These are phyloP conservation scores for Trichogramma evanescens DNA, from an alignment of 2,888 invertebrate genomes.

Conservation along the genomic window DNA sequence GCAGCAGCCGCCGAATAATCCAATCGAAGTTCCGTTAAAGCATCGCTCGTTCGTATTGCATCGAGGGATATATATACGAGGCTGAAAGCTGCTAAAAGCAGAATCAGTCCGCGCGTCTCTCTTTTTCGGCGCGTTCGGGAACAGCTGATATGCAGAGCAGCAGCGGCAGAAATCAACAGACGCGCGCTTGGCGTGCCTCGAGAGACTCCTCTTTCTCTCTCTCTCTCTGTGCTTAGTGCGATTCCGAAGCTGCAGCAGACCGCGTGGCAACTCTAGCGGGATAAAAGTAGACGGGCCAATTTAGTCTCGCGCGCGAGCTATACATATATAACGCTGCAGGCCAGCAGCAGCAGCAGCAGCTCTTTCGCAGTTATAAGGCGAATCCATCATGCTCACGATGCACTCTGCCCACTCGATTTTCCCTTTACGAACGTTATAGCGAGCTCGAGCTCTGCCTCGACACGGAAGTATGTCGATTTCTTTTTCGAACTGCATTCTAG, in stretches of 20 bases:
- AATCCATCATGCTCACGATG: neutral
- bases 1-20: too few species aligned
- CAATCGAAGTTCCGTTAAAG: too few species aligned
- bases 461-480: too few species aligned
- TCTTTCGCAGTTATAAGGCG: too few species aligned
- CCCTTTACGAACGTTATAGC: too few species aligned
- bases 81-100: slow-evolving; percentile 1
- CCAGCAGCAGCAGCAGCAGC: neutral
- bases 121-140: too few species aligned
- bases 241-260: slow-evolving; percentile 35
- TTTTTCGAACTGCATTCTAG: too few species aligned
- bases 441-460: too few species aligned
- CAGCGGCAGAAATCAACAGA: slow-evolving; percentile 2
- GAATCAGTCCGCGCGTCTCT: neutral
- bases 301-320: slow-evolving; percentile 3
- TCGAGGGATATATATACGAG: neutral
- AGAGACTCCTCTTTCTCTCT: slow-evolving; percentile 10
- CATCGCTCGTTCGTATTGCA: too few species aligned
- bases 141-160: neutral
- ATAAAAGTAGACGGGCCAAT: slow-evolving; percentile 29
- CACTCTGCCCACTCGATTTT: slow-evolving; percentile 13
- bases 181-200: slow-evolving; percentile 8
- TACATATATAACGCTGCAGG: neutral
- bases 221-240: slow-evolving; percentile 9
- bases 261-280: slow-evolving; percentile 42